These are phyloP conservation scores for Sterrhoptilus dennistouni DNA, from an alignment of 2,113 vertebrate genomes.

Conservation along the genomic window DNA sequence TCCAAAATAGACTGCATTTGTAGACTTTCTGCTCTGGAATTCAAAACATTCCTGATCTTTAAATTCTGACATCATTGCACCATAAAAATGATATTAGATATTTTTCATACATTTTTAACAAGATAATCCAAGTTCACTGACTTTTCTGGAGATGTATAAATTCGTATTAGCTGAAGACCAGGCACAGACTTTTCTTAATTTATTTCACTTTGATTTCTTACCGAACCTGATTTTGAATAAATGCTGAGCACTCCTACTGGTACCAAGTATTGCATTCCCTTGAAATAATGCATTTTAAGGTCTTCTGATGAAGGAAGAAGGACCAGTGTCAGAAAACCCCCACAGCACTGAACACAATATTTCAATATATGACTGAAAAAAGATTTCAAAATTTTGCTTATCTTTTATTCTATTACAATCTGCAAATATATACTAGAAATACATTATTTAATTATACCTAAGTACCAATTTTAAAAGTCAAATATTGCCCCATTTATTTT, in stretches of 20 bases:
- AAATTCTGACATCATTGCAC: not conserved
- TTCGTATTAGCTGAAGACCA: not conserved
- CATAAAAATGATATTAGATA: not conserved
- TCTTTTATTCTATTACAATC: not conserved
- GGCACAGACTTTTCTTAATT: not conserved
- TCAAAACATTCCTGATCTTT: not conserved
- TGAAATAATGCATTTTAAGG: not conserved
- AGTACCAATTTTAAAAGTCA: not conserved
- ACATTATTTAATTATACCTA: not conserved
- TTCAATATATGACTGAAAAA: not conserved
- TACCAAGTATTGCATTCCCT: not conserved
- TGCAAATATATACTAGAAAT: not conserved
- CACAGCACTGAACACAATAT: not conserved
- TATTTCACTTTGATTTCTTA: not conserved
- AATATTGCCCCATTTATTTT: not conserved
- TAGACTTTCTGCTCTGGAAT: not conserved
- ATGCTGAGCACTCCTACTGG: not conserved
- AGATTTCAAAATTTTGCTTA: rapidly evolving
- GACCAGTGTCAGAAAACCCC: not conserved
- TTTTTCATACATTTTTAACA: not conserved
- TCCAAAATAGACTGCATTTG: not conserved
- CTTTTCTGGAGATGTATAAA: not conserved
- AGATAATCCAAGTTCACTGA: not conserved
- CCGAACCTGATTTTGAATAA: not conserved
- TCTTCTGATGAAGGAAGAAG: not conserved